phyloP scores from a whole-genome alignment of 2,888 invertebrate species.

The Agrenia bidenticulata region DNA sequence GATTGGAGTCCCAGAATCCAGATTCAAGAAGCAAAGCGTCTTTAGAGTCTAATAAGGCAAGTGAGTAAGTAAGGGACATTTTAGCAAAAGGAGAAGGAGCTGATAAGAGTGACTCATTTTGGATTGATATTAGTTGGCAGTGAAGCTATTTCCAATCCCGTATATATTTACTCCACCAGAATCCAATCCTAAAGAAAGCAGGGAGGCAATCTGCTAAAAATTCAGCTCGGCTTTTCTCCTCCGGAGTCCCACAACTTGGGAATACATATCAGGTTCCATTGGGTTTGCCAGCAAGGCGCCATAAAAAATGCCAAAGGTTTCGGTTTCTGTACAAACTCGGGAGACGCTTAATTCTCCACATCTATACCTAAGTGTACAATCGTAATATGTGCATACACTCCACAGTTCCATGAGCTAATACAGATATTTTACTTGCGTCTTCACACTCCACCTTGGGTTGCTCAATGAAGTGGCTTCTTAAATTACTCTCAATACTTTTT shows the following conservation, averaged over 20 bases:
- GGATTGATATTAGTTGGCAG: constrained; percentile 12
- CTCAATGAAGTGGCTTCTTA: constrained; percentile 2
- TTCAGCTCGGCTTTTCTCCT: constrained; percentile 19
- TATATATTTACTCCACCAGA: background rate
- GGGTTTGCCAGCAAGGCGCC: constrained; percentile 8
- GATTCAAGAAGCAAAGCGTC: too few relatives aligned
- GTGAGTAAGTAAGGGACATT: too few relatives aligned
- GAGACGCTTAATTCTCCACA: background rate
- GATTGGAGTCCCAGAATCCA: too few relatives aligned
- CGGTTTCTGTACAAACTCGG: constrained; percentile 9
- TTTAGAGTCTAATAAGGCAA: too few relatives aligned
- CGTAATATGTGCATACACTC: too few relatives aligned
- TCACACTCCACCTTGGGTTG: background rate
- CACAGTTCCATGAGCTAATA: background rate
- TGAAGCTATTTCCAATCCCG: constrained; percentile 3
- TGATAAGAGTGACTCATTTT: constrained; percentile 18
- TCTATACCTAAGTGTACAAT: too few relatives aligned
- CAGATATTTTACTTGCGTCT: constrained; percentile 1
- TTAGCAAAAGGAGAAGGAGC: too few relatives aligned
- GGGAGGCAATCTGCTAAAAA: constrained; percentile 21
- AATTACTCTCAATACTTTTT: constrained; percentile 1
- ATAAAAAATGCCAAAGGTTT: constrained; percentile 22
- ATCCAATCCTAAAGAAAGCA: constrained; percentile 6
- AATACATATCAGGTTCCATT: constrained; percentile 15
- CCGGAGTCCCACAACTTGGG: constrained; percentile 5